phyloP scores from a whole-genome alignment of 2,113 vertebrate genomes.

The Gasterosteus nipponicus region DNA sequence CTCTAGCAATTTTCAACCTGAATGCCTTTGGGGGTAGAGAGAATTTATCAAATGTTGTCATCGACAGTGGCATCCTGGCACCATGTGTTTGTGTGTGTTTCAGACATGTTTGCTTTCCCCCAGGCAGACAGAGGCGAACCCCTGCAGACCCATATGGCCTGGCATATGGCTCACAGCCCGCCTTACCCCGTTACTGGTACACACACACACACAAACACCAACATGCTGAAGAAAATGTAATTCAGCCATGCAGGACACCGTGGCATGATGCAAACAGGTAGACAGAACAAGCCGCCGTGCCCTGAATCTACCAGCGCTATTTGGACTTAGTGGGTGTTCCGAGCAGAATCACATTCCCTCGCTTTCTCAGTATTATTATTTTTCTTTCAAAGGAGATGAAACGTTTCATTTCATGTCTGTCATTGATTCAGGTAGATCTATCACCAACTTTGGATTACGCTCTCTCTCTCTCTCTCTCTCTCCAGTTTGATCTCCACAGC shows the following conservation, averaged over 20 bases:
- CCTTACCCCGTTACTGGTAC: conserved; percentile 16
- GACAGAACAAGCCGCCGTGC: conserved; percentile 37
- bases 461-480: conserved; percentile 18
- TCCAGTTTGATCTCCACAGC: conserved; percentile 44
- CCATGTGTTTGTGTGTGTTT: conserved; percentile 51
- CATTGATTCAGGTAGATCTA: conserved; percentile 66
- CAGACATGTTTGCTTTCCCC: conserved; percentile 71
- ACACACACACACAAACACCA: not conserved
- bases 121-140: conserved; percentile 56
- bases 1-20: conserved; percentile 25
- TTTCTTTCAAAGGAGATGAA: conserved; percentile 56
- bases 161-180: conserved; percentile 65
- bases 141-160: conserved; percentile 71
- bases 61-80: conserved; percentile 37
- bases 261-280: conserved; percentile 55
- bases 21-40: conserved; percentile 15
- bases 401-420: conserved; percentile 56
- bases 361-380: conserved; percentile 14
- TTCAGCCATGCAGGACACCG: conserved; percentile 22
- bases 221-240: conserved; percentile 36
- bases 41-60: conserved; percentile 60
- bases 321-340: conserved; percentile 54
- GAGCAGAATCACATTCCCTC: conserved; percentile 37
- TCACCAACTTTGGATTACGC: conserved; percentile 38
- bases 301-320: conserved; percentile 44